These are phyloP conservation scores for Drosophila orena DNA, from an alignment of 1,140 invertebrate species.

Conservation along the genomic window DNA sequence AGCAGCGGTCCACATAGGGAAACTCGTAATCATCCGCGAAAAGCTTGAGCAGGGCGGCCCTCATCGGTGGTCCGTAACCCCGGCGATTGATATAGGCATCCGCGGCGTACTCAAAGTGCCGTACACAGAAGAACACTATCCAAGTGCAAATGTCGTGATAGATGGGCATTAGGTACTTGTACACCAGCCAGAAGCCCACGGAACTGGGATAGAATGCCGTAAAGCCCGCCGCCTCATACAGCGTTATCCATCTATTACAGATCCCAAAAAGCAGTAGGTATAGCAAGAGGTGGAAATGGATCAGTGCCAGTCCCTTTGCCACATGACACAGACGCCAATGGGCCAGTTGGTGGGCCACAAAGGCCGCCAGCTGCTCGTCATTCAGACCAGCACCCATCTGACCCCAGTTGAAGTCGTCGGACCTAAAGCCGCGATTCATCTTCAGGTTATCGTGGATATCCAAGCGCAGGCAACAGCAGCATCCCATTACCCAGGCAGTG, in stretches of 20 bases:
- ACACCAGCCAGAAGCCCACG: conserved; percentile 39
- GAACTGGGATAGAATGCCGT: conserved; percentile 26
- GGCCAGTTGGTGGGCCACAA: conserved; percentile 51
- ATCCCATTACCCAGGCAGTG: conserved; percentile 34
- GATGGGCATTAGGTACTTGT: conserved; percentile 28
- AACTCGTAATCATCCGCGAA: conserved; percentile 25
- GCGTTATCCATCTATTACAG: background rate
- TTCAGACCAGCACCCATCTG: conserved; percentile 38
- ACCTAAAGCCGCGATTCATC: conserved; percentile 17
- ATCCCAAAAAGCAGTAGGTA: conserved; percentile 49
- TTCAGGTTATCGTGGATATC: conserved; percentile 43
- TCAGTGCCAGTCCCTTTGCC: background rate
- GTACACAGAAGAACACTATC: conserved; percentile 20
- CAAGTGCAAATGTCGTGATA: conserved; percentile 15
- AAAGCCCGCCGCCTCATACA: conserved; percentile 56
- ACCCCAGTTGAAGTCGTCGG: conserved; percentile 7
- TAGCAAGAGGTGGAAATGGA: conserved; percentile 18
- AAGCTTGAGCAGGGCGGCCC: conserved; percentile 21
- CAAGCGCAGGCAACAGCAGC: conserved; percentile 29
- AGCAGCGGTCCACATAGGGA: conserved; percentile 13
- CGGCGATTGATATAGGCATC: conserved; percentile 8
- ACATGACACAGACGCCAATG: conserved; percentile 39
- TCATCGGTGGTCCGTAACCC: background rate
- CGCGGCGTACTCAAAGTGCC: conserved; percentile 31
- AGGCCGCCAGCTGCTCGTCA: conserved; percentile 30